Evolutionary conservation across 2,888 invertebrate species (phyloP).

Genomic region (Sycophila texana): DNA sequence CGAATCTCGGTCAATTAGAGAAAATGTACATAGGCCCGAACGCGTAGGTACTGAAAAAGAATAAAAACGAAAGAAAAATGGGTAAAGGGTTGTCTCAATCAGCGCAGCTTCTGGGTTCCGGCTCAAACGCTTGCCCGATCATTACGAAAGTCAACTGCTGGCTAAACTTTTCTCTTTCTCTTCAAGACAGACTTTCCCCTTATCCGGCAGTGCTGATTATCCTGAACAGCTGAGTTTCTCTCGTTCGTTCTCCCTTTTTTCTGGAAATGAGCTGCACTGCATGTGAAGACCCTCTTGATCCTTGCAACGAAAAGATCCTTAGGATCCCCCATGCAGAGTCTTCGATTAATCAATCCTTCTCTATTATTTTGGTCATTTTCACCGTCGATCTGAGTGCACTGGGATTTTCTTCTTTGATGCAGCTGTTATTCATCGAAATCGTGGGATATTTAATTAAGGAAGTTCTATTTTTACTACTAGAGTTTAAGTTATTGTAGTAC

Average conservation of each 20-base stretch:
- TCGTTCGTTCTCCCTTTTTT: background rate
- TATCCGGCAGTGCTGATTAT: background rate
- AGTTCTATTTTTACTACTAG: no score
- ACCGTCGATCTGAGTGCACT: no score
- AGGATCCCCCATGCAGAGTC: no score
- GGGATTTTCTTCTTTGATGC: no score
- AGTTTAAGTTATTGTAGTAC: no score
- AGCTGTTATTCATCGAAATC: no score
- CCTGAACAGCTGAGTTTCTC: slow-evolving; percentile 2
- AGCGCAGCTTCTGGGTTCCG: background rate
- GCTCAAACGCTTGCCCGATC: slow-evolving; percentile 11
- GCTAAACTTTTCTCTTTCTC: slow-evolving; percentile 15
- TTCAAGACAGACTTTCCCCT: background rate
- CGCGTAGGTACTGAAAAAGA: background rate
- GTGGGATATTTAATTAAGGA: no score
- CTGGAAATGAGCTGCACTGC: background rate
- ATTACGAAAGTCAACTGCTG: slow-evolving; percentile 33
- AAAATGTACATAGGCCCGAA: no score
- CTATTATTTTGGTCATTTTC: no score
- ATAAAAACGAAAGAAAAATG: background rate
- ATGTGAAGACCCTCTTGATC: slow-evolving; percentile 11
- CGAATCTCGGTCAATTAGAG: no score
- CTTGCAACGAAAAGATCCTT: no score
- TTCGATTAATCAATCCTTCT: no score
- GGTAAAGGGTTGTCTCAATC: slow-evolving; percentile 14